Percentiles rank a stretch among this genome's conserved stretches.
Conservation (phyloP, 2,888 invertebrate species). For the Dendrolimus pini region DNA sequence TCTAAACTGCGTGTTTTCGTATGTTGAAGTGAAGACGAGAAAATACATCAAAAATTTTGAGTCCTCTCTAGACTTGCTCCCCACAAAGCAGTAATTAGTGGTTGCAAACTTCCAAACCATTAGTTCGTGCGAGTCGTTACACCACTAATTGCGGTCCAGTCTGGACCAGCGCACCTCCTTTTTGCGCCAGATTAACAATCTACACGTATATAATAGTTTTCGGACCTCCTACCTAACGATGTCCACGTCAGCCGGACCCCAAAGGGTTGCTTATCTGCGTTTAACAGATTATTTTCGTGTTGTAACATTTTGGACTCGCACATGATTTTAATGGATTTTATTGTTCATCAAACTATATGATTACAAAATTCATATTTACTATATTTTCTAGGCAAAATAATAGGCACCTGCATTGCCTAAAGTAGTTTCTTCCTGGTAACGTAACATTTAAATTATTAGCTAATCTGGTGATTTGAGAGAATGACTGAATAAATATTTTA, state of each 20-base stretch:
- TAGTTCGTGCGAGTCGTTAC: constrained; percentile 48
- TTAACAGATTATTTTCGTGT: not conserved
- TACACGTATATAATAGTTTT: constrained; percentile 23
- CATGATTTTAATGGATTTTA: not conserved
- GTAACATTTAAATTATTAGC: no score
- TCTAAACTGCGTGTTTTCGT: no score
- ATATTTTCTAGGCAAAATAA: no score
- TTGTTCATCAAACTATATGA: not conserved
- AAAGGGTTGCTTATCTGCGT: constrained; percentile 2
- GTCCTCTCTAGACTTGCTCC: constrained; percentile 1
- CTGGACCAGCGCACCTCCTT: constrained; percentile 23
- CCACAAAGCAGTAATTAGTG: constrained; percentile 41
- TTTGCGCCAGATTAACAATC: constrained; percentile 47
- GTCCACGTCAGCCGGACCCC: constrained; percentile 12
- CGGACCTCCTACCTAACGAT: constrained; percentile 19
- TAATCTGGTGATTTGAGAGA: no score
- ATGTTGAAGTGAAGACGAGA: no score
- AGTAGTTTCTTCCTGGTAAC: no score
- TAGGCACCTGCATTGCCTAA: no score
- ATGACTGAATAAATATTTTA: no score
- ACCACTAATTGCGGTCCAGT: constrained; percentile 58
- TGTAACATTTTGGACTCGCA: no score
- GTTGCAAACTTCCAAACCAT: constrained; percentile 54
- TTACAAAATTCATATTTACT: not conserved
- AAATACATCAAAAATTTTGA: no score